Conservation (phyloP, 1,140 invertebrate genomes). For the Papilio xuthus region DNA sequence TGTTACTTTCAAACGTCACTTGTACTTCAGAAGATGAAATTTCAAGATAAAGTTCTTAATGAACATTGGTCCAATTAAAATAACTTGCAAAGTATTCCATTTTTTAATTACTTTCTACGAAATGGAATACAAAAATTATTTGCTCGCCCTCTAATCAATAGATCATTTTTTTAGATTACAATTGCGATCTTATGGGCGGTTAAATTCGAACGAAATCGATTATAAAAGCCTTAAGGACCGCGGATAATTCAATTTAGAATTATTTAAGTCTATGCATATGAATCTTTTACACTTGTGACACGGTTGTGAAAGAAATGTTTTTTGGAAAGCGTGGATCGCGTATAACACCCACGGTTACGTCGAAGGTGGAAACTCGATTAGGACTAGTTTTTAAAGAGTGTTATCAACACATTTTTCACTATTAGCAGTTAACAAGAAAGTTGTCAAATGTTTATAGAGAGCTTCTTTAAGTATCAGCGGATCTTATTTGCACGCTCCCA, state of each 20-base stretch:
- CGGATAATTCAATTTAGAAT: background rate
- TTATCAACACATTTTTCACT: slow-evolving; percentile 2
- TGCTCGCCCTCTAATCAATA: too few species aligned
- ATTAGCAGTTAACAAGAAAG: slow-evolving; percentile 33
- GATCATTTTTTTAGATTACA: too few species aligned
- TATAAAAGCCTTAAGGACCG: too few species aligned
- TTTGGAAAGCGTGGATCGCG: slow-evolving; percentile 8
- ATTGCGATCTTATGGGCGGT: too few species aligned
- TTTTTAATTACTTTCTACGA: too few species aligned
- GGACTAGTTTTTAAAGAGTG: slow-evolving; percentile 18
- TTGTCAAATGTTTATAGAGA: slow-evolving; percentile 52
- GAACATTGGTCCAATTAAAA: background rate
- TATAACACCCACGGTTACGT: background rate
- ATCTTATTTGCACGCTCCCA: slow-evolving; percentile 9
- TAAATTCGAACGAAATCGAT: too few species aligned
- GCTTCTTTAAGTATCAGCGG: slow-evolving; percentile 24
- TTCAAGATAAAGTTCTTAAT: background rate
- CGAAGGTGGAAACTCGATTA: slow-evolving; percentile 8
- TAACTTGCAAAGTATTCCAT: background rate
- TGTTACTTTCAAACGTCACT: slow-evolving; percentile 7
- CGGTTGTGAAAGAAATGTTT: background rate
- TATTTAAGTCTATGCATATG: background rate
- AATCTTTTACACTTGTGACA: background rate
- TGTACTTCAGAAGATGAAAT: background rate
- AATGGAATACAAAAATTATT: too few species aligned